Evolutionary conservation across 1,140 invertebrate genomes (phyloP).

Genomic region (Nephila pilipes): DNA sequence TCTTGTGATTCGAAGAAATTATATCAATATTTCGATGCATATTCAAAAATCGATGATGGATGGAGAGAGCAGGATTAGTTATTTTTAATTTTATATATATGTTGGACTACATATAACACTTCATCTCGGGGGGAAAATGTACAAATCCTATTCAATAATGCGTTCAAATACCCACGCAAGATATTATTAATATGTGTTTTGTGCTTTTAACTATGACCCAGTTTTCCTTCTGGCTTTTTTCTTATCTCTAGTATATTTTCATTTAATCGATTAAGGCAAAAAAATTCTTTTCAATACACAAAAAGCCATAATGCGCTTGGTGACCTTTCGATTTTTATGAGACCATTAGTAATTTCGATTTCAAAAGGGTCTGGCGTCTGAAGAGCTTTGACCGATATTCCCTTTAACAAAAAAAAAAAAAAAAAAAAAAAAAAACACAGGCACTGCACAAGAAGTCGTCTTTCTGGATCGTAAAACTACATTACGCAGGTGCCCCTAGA

Average conservation of each 20-base stretch:
- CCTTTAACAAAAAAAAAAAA: background rate
- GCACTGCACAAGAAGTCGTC: background rate
- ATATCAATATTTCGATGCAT: too few species aligned
- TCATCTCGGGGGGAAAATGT: too few species aligned
- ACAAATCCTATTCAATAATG: too few species aligned
- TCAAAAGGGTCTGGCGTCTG: slow-evolving; percentile 18
- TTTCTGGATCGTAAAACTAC: slow-evolving; percentile 16
- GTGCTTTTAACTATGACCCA: background rate
- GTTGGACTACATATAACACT: too few species aligned
- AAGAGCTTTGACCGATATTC: slow-evolving; percentile 4
- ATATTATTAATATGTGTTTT: too few species aligned
- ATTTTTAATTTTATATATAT: too few species aligned
- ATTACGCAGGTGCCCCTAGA: slow-evolving; percentile 13
- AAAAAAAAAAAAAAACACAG: background rate
- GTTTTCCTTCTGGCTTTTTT: background rate
- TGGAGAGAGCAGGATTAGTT: too few species aligned
- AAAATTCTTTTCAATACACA: background rate
- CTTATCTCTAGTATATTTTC: background rate
- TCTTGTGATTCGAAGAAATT: too few species aligned
- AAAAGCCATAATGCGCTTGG: background rate
- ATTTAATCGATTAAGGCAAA: background rate
- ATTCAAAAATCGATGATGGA: too few species aligned
- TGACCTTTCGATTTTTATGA: slow-evolving; percentile 6
- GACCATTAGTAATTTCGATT: slow-evolving; percentile 38
- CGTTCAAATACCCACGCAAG: too few species aligned